phyloP scores from a whole-genome alignment of 2,113 vertebrate genomes.

The Lagenorhynchus albirostris region DNA sequence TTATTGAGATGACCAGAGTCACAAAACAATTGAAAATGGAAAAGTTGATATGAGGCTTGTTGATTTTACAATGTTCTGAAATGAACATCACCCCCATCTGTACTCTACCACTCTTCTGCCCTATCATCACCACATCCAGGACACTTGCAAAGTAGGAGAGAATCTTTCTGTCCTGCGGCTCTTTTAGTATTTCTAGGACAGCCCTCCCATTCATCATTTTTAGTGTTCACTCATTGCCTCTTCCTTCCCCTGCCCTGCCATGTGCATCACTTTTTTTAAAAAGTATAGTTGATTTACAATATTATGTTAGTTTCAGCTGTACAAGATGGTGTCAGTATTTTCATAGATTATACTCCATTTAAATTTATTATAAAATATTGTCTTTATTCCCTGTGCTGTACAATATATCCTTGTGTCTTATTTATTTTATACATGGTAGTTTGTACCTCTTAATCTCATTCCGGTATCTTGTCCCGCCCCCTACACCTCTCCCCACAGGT shows the following conservation, averaged over 20 bases:
- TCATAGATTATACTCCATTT: background rate
- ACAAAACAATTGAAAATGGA: background rate
- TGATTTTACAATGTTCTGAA: background rate
- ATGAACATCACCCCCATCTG: background rate
- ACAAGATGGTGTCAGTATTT: background rate
- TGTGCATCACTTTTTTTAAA: background rate
- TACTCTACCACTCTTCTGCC: background rate
- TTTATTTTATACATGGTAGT: background rate
- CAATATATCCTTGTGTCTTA: background rate
- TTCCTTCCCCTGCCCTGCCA: slow-evolving; percentile 13
- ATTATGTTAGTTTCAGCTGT: background rate
- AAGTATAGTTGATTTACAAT: background rate
- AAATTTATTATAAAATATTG: background rate
- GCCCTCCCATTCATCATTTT: background rate
- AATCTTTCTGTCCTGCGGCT: background rate
- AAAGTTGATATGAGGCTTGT: background rate
- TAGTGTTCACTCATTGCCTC: slow-evolving; percentile 25
- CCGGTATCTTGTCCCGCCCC: background rate
- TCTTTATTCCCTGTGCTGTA: background rate
- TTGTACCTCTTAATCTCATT: background rate
- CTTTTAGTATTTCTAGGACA: background rate
- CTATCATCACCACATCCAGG: background rate
- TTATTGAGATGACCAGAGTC: background rate
- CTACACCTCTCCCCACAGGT: background rate
- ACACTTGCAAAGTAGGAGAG: background rate